phyloP scores from a whole-genome alignment of 1,140 invertebrate genomes.

The Onthophagus taurus region DNA sequence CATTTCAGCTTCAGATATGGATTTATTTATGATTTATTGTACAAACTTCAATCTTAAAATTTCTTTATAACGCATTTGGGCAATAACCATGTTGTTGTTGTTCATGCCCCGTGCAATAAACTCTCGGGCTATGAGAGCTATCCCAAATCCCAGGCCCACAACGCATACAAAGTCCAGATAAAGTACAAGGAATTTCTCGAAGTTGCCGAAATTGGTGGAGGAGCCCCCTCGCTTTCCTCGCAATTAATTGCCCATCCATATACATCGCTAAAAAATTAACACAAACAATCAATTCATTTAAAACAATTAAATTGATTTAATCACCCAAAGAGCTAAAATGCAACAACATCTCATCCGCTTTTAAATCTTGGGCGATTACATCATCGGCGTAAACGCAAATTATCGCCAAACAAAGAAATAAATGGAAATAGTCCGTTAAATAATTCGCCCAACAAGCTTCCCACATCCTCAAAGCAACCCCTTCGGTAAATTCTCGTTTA shows the following conservation, averaged over 20 bases:
- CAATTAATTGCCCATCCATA: conserved; percentile 85
- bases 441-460: conserved; percentile 92
- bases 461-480: conserved; percentile 81
- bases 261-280: conserved; percentile 67
- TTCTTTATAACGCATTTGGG: conserved; percentile 18
- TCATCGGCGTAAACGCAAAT: conserved; percentile 87
- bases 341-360: conserved; percentile 86
- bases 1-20: too few relatives aligned
- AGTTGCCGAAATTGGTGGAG: conserved; percentile 81
- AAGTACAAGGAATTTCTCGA: conserved; percentile 76
- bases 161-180: conserved; percentile 75
- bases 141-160: conserved; percentile 92
- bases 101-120: conserved; percentile 47
- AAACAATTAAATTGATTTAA: not conserved
- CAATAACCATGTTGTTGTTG: conserved; percentile 19
- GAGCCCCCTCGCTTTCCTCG: conserved; percentile 84
- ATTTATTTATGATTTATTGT: too few relatives aligned
- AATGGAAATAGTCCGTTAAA: conserved; percentile 85
- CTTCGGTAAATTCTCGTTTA: conserved; percentile 82
- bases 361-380: conserved; percentile 78
- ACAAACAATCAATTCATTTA: not conserved
- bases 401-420: conserved; percentile 85
- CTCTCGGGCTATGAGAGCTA: conserved; percentile 69
- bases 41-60: too few relatives aligned
- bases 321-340: conserved; percentile 82